Base-by-base conservation (phyloP, 2,797 vertebrate species). In the Rhinatrema bivittatum region DNA sequence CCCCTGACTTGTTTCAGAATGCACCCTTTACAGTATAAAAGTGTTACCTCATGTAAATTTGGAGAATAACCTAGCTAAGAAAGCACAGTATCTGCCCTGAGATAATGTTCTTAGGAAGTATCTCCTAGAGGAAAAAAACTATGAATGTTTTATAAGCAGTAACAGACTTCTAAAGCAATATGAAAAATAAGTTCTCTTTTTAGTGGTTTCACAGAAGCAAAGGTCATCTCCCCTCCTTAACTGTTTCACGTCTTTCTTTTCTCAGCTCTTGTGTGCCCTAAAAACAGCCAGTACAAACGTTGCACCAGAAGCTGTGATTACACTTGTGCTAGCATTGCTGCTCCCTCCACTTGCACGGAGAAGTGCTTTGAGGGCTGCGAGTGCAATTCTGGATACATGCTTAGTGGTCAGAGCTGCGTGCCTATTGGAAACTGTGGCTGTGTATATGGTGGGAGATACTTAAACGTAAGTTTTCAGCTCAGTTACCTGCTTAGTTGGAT, bases 291-390 rank as follows among this genome's bases (percentile, higher is more conserved):
- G 60, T 89, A 87, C 36, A 75, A 84, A 19, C 1, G 78, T 43
- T 89, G 86, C 38, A 69, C 68, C 0, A 56, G 44, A 50, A 84
- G 76, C 45, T 90, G 87, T 46, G 42, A 30, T 32, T 56, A 31
- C 19, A 66, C 75, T 10, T 91, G 87, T 22, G 72, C 81, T 0
- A 68, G 70, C 16, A 72, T 90, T 20, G 62, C 66, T 0, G 39
- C 51, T 35, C 54, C 68, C 13, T 20, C 37, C 1, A 50, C 46
- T 22, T 89, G 87, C 33, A 62, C 74, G 19, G 10, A 32, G 19
- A 56, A 32, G 28, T 86, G 85, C 50, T 83, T 82, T 50, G 87
- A 90, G 65, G 85, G 89, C 36, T 91, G 87, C 30, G 69, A 86
- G 39, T 90, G 88, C 18, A 75, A 87, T 1, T 36, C 23, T 0